phyloP scores from a whole-genome alignment of 2,797 vertebrate genomes.

The Lophius americanus region DNA sequence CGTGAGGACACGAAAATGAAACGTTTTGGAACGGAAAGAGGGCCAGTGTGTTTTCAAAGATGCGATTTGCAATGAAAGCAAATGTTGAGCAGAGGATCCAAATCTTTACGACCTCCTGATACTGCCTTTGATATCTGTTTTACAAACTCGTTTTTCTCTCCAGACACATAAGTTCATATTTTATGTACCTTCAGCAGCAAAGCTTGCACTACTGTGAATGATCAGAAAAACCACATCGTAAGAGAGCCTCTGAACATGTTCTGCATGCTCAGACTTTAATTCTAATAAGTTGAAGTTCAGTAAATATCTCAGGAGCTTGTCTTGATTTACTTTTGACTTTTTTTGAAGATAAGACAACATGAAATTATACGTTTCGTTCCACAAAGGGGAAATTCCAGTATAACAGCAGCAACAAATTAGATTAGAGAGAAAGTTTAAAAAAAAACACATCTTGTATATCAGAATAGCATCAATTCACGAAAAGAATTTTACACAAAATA shows the following conservation, averaged over 20 bases:
- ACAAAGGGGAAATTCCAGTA: too few relatives aligned
- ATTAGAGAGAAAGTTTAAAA: too few relatives aligned
- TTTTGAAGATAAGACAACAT: too few relatives aligned
- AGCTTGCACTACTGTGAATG: slow-evolving; percentile 7
- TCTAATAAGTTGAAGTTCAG: slow-evolving; percentile 1
- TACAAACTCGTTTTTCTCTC: slow-evolving; percentile 3
- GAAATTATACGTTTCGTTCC: too few relatives aligned
- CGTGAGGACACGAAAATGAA: slow-evolving; percentile 15
- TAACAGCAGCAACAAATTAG: too few relatives aligned
- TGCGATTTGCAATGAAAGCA: slow-evolving; percentile 55
- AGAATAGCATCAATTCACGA: neutral
- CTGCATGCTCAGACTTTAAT: slow-evolving; percentile 1
- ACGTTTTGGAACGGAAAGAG: slow-evolving; percentile 40
- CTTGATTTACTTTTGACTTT: slow-evolving; percentile 9
- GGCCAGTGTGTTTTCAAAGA: slow-evolving; percentile 45
- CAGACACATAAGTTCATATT: slow-evolving; percentile 16
- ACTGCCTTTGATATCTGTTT: slow-evolving; percentile 31
- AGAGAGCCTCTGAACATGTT: slow-evolving; percentile 17
- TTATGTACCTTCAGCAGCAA: slow-evolving; percentile 10
- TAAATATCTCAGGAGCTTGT: neutral
- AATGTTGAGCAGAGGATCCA: slow-evolving; percentile 40
- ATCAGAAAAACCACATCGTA: slow-evolving; percentile 32
- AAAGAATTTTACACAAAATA: slow-evolving; percentile 6
- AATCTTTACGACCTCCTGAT: slow-evolving; percentile 7
- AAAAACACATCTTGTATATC: too few relatives aligned